Percentiles rank a stretch among this genome's conserved stretches.
These are phyloP conservation scores for Spialia ferax DNA, from an alignment of 2,888 invertebrate genomes.

Conservation along the genomic window DNA sequence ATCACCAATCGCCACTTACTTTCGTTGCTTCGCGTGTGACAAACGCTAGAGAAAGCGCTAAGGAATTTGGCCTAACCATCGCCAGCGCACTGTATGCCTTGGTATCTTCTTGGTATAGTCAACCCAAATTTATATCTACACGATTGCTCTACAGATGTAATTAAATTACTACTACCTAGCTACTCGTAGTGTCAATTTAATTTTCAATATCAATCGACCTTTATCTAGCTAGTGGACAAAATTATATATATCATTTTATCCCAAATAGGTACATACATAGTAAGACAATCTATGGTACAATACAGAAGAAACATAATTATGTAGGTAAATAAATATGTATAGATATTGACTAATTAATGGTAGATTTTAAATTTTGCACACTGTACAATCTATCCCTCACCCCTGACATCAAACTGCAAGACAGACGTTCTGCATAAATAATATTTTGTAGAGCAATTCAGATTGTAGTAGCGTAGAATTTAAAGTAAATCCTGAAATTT, in stretches of 20 bases:
- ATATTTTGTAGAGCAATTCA: too few relatives aligned
- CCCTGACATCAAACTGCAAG: not conserved
- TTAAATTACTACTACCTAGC: too few relatives aligned
- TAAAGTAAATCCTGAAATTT: too few relatives aligned
- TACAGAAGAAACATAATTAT: too few relatives aligned
- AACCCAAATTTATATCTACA: not conserved
- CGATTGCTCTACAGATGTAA: not conserved
- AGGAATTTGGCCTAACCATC: constrained; percentile 76
- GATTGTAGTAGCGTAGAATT: too few relatives aligned
- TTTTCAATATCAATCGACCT: not conserved
- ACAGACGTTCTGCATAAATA: too few relatives aligned
- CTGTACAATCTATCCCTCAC: not conserved
- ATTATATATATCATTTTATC: too few relatives aligned
- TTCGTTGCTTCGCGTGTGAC: constrained; percentile 73
- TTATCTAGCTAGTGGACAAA: not conserved
- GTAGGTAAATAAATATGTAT: too few relatives aligned
- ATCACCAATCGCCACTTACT: constrained; percentile 77
- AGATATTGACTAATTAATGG: too few relatives aligned
- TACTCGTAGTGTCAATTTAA: too few relatives aligned
- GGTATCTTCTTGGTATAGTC: not conserved
- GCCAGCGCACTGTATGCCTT: constrained; percentile 23
- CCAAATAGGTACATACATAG: too few relatives aligned
- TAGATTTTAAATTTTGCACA: not conserved
- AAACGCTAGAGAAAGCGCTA: constrained; percentile 80
- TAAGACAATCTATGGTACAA: too few relatives aligned